Conservation (phyloP, 2,888 invertebrate genomes). For the Cabera pusaria region DNA sequence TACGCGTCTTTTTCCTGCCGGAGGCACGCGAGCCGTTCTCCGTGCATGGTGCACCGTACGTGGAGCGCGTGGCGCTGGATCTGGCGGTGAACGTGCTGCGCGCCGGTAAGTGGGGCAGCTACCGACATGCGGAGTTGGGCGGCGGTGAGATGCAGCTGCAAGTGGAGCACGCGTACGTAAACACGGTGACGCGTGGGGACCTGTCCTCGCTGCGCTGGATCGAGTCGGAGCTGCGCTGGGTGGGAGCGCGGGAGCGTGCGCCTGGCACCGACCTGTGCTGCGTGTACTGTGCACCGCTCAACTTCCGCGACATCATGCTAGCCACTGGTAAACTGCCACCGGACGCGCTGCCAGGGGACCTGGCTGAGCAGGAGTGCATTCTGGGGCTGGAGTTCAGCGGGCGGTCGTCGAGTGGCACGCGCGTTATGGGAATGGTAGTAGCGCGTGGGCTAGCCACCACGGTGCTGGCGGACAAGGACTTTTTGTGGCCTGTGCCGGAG, state of each 20-base stretch:
- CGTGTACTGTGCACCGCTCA: conserved; percentile 96
- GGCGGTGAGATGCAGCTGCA: conserved; percentile 60
- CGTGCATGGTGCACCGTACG: conserved; percentile 81
- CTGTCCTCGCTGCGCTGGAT: conserved; percentile 97
- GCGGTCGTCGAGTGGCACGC: conserved; percentile 86
- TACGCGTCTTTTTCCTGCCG: conserved; percentile 89
- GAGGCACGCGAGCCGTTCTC: conserved; percentile 85
- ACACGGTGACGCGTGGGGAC: conserved; percentile 96
- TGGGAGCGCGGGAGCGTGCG: conserved; percentile 63
- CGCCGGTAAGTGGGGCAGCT: conserved; percentile 93
- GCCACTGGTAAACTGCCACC: conserved; percentile 98
- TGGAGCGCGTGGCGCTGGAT: conserved; percentile 87
- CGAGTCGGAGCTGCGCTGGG: conserved; percentile 85
- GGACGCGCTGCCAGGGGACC: conserved; percentile 96
- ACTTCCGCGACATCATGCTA: conserved; percentile 99
- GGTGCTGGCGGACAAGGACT: conserved; percentile 91
- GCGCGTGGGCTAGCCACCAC: conserved; percentile 95
- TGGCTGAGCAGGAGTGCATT: conserved; percentile 95
- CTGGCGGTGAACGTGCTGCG: conserved; percentile 93
- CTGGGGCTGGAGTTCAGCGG: conserved; percentile 97
- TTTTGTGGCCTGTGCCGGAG: conserved; percentile 95
- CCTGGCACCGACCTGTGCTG: conserved; percentile 88
- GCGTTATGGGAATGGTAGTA: conserved; percentile 97
- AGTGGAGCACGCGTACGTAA: conserved; percentile 97
- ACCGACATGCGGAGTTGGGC: conserved; percentile 89